These are phyloP conservation scores for Novumbra hubbsi DNA, from an alignment of 2,797 vertebrate species.

Conservation along the genomic window DNA sequence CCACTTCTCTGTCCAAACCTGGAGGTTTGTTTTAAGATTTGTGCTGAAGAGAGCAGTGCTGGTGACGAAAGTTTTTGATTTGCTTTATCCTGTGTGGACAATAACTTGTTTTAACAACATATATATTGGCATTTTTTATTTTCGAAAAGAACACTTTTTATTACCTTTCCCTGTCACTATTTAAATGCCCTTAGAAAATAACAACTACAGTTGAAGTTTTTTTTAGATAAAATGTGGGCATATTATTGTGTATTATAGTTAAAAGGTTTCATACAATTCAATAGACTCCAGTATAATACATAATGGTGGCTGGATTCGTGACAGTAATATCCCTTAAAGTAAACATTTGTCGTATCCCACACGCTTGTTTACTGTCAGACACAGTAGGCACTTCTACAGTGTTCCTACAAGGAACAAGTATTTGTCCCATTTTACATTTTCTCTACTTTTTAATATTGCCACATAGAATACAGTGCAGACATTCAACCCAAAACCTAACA, in stretches of 20 bases:
- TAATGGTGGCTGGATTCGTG: slow-evolving; percentile 18
- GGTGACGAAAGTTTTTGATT: slow-evolving; percentile 26
- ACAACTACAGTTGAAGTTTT: neutral
- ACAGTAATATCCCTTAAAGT: neutral
- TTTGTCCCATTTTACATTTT: no score
- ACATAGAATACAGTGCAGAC: no score
- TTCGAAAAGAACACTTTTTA: neutral
- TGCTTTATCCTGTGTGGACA: slow-evolving; percentile 36
- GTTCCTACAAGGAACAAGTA: no score
- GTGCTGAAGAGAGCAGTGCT: slow-evolving; percentile 24
- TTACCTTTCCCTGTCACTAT: neutral
- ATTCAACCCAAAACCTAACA: no score
- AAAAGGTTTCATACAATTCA: slow-evolving; percentile 1
- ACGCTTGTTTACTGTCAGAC: neutral
- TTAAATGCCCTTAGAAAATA: slow-evolving; percentile 18
- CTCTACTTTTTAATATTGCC: no score
- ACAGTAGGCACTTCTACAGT: neutral
- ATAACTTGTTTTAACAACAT: neutral
- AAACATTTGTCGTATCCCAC: slow-evolving; percentile 5
- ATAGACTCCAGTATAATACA: slow-evolving; percentile 12
- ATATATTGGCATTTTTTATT: neutral
- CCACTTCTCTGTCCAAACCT: slow-evolving; percentile 28
- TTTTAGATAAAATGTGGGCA: neutral
- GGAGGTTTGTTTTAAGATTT: slow-evolving; percentile 26
- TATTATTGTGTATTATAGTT: neutral